Conservation (phyloP, 1,140 invertebrate species). For the Galleria mellonella region DNA sequence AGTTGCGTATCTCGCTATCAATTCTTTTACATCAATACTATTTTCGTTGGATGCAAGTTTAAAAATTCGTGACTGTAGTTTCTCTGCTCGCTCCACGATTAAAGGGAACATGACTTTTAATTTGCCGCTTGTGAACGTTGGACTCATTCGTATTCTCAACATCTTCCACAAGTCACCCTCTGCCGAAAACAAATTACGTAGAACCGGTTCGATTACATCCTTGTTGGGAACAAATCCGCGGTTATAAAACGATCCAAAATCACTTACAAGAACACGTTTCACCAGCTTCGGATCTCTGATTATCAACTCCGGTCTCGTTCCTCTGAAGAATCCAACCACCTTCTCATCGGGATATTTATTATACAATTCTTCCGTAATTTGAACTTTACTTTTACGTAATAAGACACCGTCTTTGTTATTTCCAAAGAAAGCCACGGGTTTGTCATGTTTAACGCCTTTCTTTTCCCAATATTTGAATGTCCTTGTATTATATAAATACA, state of each 20-base stretch:
- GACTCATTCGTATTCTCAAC: conserved; percentile 72
- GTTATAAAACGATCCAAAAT: conserved; percentile 10
- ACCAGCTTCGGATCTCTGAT: conserved; percentile 10
- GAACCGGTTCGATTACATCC: conserved; percentile 8
- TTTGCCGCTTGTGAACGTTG: conserved; percentile 76
- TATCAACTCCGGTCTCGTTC: conserved; percentile 6
- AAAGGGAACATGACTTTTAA: conserved; percentile 74
- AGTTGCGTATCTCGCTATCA: conserved; percentile 30
- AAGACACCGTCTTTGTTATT: conserved; percentile 2
- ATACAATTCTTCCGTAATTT: conserved; percentile 3
- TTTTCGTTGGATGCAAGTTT: conserved; percentile 1
- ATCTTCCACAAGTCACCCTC: conserved; percentile 40
- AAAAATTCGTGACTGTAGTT: conserved; percentile 29
- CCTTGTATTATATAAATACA: conserved; percentile 7
- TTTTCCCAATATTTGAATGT: conserved; percentile 11
- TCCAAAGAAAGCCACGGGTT: conserved; percentile 7
- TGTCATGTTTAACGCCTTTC: conserved; percentile 8
- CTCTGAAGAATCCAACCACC: conserved; percentile 9
- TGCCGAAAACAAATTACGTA: conserved; percentile 8
- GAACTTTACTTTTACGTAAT: background rate
- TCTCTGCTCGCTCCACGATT: conserved; percentile 55
- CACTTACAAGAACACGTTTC: conserved; percentile 6
- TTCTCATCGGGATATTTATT: conserved; percentile 9
- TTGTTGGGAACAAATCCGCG: conserved; percentile 1
- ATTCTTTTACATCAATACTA: conserved; percentile 5